Conservation (phyloP, 1,140 invertebrate species). For the Heterodera carotae region DNA sequence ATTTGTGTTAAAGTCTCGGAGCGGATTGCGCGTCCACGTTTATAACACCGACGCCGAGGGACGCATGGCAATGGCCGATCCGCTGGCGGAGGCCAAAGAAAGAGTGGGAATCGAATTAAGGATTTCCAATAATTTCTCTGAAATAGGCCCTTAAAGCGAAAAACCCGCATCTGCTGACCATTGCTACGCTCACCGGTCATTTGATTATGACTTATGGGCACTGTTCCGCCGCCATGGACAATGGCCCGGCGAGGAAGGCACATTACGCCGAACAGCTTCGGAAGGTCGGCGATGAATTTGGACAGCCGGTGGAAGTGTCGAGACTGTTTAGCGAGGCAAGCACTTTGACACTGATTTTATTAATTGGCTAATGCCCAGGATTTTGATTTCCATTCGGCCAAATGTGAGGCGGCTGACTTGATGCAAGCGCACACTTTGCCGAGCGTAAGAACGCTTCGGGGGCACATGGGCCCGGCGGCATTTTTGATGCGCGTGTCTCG, state of each 20-base stretch:
- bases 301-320: conserved; percentile 88
- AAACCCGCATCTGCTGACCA: conserved; percentile 85
- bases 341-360: neutral
- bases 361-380: conserved; percentile 73
- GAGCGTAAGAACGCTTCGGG: conserved; percentile 68
- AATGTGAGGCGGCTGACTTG: conserved; percentile 82
- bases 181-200: conserved; percentile 91
- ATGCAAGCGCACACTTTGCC: conserved; percentile 77
- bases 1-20: conserved; percentile 74
- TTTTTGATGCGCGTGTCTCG: conserved; percentile 49
- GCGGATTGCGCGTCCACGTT: conserved; percentile 80
- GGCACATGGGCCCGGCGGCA: conserved; percentile 45
- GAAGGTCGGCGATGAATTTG: conserved; percentile 75
- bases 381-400: conserved; percentile 76
- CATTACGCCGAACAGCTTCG: conserved; percentile 74
- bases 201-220: conserved; percentile 77
- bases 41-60: conserved; percentile 95
- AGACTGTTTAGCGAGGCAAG: conserved; percentile 74
- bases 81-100: conserved; percentile 74
- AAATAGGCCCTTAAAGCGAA: conserved; percentile 69
- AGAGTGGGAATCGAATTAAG: conserved; percentile 68
- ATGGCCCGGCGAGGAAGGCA: conserved; percentile 78
- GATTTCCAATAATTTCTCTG: neutral
- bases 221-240: conserved; percentile 77
- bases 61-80: conserved; percentile 89